Evolutionary conservation across 1,140 invertebrate genomes (phyloP).

Genomic region (Colletes gigas): DNA sequence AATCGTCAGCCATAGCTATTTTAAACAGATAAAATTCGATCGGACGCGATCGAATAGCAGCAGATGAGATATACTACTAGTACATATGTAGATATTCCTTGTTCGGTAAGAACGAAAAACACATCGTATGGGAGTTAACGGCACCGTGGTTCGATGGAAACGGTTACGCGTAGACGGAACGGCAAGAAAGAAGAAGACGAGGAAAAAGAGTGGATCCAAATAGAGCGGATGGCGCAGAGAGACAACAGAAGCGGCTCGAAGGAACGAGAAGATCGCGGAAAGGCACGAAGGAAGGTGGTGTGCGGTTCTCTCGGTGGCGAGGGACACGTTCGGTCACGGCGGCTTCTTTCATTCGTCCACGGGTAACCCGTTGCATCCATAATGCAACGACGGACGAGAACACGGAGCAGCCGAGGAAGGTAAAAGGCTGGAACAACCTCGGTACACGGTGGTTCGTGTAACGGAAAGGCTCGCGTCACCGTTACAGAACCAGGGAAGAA

Average conservation of each 20-base stretch:
- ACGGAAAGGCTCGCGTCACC: constrained; percentile 65
- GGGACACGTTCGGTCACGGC: constrained; percentile 34
- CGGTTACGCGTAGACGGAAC: constrained; percentile 18
- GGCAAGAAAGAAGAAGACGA: neutral
- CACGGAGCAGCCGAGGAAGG: constrained; percentile 39
- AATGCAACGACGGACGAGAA: constrained; percentile 56
- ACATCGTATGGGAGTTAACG: constrained; percentile 19
- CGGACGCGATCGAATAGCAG: neutral
- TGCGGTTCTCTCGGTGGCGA: neutral
- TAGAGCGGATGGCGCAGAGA: neutral
- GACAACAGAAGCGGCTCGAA: no score
- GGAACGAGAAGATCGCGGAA: neutral
- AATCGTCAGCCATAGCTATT: no score
- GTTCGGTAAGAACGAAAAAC: constrained; percentile 36
- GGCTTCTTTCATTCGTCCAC: constrained; percentile 34
- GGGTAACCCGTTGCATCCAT: constrained; percentile 59
- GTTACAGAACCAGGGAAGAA: constrained; percentile 51
- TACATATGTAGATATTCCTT: no score
- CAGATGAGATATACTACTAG: no score
- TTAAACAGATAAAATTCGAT: no score
- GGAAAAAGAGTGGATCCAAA: constrained; percentile 9
- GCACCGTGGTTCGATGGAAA: constrained; percentile 25
- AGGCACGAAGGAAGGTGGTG: neutral
- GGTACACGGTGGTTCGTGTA: constrained; percentile 53
- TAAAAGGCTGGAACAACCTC: constrained; percentile 46